Percentiles rank a stretch among this genome's conserved stretches.
phyloP scores from a whole-genome alignment of 2,888 invertebrate genomes.

The Drosophila limbata region DNA sequence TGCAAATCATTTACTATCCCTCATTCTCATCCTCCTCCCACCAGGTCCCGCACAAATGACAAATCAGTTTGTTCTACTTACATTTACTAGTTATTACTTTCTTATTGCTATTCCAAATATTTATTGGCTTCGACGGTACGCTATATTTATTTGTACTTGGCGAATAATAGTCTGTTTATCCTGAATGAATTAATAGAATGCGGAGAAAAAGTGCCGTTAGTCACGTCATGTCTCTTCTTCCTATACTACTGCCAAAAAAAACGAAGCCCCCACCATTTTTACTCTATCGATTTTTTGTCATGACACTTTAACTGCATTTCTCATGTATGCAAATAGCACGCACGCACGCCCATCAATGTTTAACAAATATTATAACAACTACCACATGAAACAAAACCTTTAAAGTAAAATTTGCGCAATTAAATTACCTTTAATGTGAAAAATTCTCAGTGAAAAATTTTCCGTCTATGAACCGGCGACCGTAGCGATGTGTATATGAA shows the following conservation, averaged over 20 bases:
- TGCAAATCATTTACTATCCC: conserved; percentile 44
- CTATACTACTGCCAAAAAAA: conserved; percentile 16
- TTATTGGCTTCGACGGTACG: conserved; percentile 25
- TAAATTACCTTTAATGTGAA: conserved; percentile 55
- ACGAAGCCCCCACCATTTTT: conserved; percentile 66
- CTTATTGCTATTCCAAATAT: conserved; percentile 52
- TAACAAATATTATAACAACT: conserved; percentile 9
- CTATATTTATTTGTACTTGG: conserved; percentile 75
- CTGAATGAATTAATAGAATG: conserved; percentile 71
- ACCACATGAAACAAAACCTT: conserved; percentile 14
- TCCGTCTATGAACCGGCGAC: conserved; percentile 64
- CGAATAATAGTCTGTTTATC: conserved; percentile 71
- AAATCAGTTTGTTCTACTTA: conserved; percentile 66
- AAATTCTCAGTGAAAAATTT: conserved; percentile 53
- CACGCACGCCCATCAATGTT: conserved; percentile 29
- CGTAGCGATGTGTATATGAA: conserved; percentile 52
- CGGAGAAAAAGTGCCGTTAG: conserved; percentile 70
- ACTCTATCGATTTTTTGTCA: conserved; percentile 65
- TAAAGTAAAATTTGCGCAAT: conserved; percentile 33
- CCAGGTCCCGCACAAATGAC: conserved; percentile 29
- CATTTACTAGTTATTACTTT: conserved; percentile 60
- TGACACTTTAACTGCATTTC: conserved; percentile 43
- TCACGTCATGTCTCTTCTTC: conserved; percentile 76
- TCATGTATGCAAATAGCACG: conserved; percentile 38
- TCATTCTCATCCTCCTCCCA: conserved; percentile 2